These are phyloP conservation scores for Siphamia tubifer DNA, from an alignment of 2,113 vertebrate species.

Conservation along the genomic window DNA sequence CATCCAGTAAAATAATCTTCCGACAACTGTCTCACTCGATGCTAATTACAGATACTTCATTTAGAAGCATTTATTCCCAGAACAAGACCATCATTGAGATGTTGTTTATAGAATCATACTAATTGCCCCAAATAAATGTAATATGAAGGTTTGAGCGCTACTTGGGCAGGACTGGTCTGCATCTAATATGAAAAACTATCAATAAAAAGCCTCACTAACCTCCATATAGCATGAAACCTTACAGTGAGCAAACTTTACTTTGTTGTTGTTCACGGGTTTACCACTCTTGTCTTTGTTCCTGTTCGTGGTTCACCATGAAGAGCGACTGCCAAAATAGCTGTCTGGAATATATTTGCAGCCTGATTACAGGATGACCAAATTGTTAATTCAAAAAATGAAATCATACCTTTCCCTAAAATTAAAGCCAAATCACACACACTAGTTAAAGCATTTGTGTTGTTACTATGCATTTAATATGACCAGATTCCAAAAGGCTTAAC, in stretches of 20 bases:
- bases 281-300: constrained; percentile 2
- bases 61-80: not conserved
- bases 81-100: not conserved
- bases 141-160: not conserved
- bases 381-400: constrained; percentile 2
- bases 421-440: not conserved
- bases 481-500: too few species aligned
- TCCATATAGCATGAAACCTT: not conserved
- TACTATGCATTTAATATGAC: too few species aligned
- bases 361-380: constrained; percentile 18
- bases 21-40: not conserved
- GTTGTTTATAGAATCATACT: not conserved
- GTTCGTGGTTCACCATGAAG: constrained; percentile 28
- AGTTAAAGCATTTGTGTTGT: too few species aligned
- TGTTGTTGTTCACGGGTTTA: constrained; percentile 25
- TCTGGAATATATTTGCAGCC: constrained; percentile 29
- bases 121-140: not conserved
- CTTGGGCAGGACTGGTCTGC: not conserved
- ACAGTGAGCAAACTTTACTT: constrained; percentile 21
- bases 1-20: not conserved
- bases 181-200: not conserved
- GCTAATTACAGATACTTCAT: not conserved
- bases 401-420: not conserved
- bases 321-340: constrained; percentile 23
- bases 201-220: not conserved